A percentile compares a stretch with the other conserved stretches of the same genome.
phyloP scores from a whole-genome alignment of 53 echinoderm and acorn worm species.

The Arbacia lixula region DNA sequence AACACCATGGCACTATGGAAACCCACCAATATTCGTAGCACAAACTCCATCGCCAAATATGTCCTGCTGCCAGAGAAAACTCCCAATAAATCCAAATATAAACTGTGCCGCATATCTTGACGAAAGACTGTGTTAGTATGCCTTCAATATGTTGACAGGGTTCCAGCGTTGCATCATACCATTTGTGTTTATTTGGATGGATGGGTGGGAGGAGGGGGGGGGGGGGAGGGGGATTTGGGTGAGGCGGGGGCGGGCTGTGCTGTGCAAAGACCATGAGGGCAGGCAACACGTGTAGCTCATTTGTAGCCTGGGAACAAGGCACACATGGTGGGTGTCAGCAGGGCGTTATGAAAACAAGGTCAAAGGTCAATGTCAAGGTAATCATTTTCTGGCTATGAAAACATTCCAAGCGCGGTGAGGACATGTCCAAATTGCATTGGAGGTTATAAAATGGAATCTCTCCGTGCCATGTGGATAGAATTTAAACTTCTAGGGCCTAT shows the following conservation, averaged over 20 bases:
- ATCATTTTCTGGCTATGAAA: conserved; percentile 35
- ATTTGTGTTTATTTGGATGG: conserved; percentile 44
- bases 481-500: too few relatives aligned
- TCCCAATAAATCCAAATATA: conserved; percentile 13
- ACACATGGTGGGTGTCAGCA: background rate
- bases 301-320: conserved; percentile 1
- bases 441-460: too few relatives aligned
- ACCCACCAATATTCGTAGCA: too few relatives aligned
- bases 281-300: conserved; percentile 43
- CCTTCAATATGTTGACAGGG: conserved; percentile 26
- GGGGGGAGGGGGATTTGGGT: background rate
- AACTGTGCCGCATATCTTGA: background rate
- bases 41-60: conserved; percentile 14
- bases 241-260: conserved; percentile 21
- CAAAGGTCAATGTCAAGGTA: conserved; percentile 46
- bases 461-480: too few relatives aligned
- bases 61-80: conserved; percentile 6
- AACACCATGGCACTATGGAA: too few relatives aligned
- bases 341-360: conserved; percentile 44
- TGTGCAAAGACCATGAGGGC: too few relatives aligned
- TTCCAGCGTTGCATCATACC: background rate
- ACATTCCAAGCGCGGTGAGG: background rate
- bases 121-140: conserved; percentile 5
- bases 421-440: too few relatives aligned
- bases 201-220: background rate